Evolutionary conservation across 1,140 invertebrate genomes (phyloP), one percentile per base, ranked within the genome.

Genomic region (Drosophila lini): DNA sequence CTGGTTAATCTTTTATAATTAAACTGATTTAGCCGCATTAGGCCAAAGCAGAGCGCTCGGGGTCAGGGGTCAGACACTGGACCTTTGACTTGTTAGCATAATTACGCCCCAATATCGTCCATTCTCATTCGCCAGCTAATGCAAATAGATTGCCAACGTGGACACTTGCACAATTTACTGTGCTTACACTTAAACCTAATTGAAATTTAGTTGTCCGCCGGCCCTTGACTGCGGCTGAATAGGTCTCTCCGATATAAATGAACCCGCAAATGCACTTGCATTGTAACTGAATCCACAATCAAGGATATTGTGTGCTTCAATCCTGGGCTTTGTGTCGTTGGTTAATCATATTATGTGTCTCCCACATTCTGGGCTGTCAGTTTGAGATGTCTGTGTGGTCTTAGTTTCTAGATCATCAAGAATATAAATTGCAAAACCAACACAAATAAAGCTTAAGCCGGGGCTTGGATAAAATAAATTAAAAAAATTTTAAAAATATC

Each of bases 1-100:
- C 76, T 34, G 76, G 68, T 88, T 88, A 88, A 88, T 89, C 84
- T 89, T 88, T 88, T 88, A 89, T 88, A 88, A 88, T 88, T 89
- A 88, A 88, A 90, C 77, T 78, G 83, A 88, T 83, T 88, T 78
- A 74, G 78, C 65, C 60, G 50, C 44, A 68, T 73, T 65, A 52
- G 40, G 22, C 9, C 13, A 22, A 3, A 6, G 3, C 34, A 38
- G 19, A 38, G 34, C 34, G 4, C 52, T 0, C 4, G 10, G 25
- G 32, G 40, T 22, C 31, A 6, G 28, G 60, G 65, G 74, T 53
- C 58, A 58, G 50, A 41, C 34, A 15, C 38, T 25, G 61, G 65
- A 55, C 58, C 78, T 80, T 83, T 83, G 84, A 86, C 82, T 88
- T 88, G 85, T 84, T 90, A 78, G 81, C 84, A 88, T 88, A 88